Base-by-base conservation (phyloP, 2,797 vertebrate species). In the Crocidura indochinensis region DNA sequence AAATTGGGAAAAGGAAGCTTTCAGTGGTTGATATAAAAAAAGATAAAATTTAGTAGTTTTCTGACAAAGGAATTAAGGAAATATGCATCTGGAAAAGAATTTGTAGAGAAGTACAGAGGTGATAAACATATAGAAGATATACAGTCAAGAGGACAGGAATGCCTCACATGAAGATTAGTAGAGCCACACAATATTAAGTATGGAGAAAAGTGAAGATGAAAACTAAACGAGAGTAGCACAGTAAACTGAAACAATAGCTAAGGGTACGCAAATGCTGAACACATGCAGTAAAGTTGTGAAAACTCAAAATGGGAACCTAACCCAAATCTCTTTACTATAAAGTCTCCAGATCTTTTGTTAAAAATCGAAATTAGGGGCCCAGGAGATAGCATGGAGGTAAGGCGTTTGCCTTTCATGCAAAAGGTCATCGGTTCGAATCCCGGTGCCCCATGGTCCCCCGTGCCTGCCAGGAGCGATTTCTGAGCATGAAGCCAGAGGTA, bases 141-240 rank as follows among this genome's bases (percentile, higher is more conserved):
- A 31, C 38, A 38, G 38, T 5, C 5, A 38, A 38, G 38, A 75
- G 47, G 56, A 53, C 0, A 51, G 38, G 7, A 2, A 17, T 3
- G 1, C 1, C 29, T 8, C 49, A 10, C 0, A 0, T 1, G 0
- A 71, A 47, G 44, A 24, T 17, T 14, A 27, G 19, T 2, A 73
- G 27, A 6, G 27, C 15, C 56, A 44, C 2, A 53, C 14, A 91
- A 84, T 31, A 83, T 46, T 26, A 87, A 38, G 51, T 51, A 74
- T 5, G 4, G 69, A 9, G 2, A 3, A 14, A 2, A 12, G 1
- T 10, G 8, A 89, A 26, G 15, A 19, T 3, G 10, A 0, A 6
- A 24, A 14, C 22, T 0, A 15, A 8, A 22, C 2, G 51, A 47
- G 8, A 51, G 24, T 20, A 74, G 60, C 11, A 15, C 5, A 20